Evolutionary conservation across 2,888 invertebrate species (phyloP), one percentile per base, ranked within the genome.

Genomic region (Drosophila paranaensis): DNA sequence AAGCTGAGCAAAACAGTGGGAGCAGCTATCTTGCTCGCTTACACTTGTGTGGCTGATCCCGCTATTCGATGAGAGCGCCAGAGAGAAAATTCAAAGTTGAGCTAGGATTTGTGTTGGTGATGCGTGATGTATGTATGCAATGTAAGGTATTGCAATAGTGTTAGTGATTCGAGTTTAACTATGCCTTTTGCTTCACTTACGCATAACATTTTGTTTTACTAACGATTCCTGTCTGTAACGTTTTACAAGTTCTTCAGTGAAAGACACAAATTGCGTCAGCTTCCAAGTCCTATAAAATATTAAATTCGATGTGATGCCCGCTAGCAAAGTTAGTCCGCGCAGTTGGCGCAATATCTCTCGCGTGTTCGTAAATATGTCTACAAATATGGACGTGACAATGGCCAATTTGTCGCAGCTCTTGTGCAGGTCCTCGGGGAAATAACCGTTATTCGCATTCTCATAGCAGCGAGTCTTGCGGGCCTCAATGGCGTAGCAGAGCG

Each of bases 241-340:
- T 3, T 80, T 65, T 0, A 75, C n/a, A 1, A 92, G 57, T 14
- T 83, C 80, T n/a, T 84, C 72, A 0, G 84, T 48, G 53, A 91
- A 91, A 0, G 71, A 39, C 1, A 91, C 66, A 56, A 91, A 91
- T 46, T 91, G 82, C 0, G 72, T n/a, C 6, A 91, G 56, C 10
- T 79, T 70, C 93, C 93, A 93, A 1, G 92, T 89, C 27, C 91
- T 90, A 68, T 88, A 91, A 35, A 91, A 82, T 2, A 90, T 68
- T 6, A 83, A 84, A 20, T 86, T 77, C 3, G 62, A 60, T 5
- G 67, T 62, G 9, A 64, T 55, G n/a, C 86, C 85, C 4, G 84
- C 78, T 6, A 92, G 58, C 68, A 89, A 89, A 0, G 48, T 62
- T 13, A 93, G 48, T 2, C 87, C 85, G 6, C 71, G 82, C 10